Conservation (phyloP, 2,113 vertebrate genomes). For the Etheostoma spectabile region DNA sequence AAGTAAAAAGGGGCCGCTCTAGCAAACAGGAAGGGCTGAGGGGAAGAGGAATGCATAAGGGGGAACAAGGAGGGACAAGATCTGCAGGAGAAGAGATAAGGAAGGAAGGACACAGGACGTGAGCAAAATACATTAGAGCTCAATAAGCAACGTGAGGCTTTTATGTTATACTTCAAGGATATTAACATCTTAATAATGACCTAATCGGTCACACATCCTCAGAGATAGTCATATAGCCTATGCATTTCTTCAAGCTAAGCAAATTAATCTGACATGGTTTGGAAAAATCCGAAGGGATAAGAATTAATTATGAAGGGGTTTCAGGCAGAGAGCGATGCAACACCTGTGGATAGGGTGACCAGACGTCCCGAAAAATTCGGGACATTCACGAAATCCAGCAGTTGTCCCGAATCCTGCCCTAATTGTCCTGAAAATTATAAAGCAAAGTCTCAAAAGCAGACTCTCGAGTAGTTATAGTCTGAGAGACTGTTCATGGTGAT, state of each 20-base stretch:
- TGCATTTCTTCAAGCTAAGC: constrained; percentile 24
- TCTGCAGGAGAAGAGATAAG: constrained; percentile 47
- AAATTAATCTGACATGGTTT: constrained; percentile 53
- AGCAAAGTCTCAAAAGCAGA: too few relatives aligned
- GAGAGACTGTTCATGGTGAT: too few relatives aligned
- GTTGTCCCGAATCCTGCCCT: too few relatives aligned
- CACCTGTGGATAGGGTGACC: constrained; percentile 70
- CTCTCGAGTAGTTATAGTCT: too few relatives aligned
- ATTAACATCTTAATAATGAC: constrained; percentile 52
- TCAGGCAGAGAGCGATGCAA: constrained; percentile 51
- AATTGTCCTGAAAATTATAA: too few relatives aligned
- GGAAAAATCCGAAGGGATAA: constrained; percentile 41
- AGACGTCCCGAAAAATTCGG: too few relatives aligned
- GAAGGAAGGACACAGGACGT: constrained; percentile 20
- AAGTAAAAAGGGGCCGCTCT: constrained; percentile 32
- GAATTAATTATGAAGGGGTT: constrained; percentile 41
- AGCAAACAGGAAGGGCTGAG: constrained; percentile 40
- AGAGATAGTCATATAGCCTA: neutral
- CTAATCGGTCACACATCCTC: constrained; percentile 34
- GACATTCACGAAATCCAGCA: too few relatives aligned
- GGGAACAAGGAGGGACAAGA: constrained; percentile 22
- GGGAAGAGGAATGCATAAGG: constrained; percentile 29
- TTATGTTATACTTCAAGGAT: constrained; percentile 37
- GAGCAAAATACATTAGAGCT: constrained; percentile 46
- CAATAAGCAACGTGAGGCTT: constrained; percentile 3